A percentile compares a stretch with the other conserved stretches of the same genome.
Conservation (phyloP, 2,113 vertebrate genomes). For the Vanacampus margaritifer region DNA sequence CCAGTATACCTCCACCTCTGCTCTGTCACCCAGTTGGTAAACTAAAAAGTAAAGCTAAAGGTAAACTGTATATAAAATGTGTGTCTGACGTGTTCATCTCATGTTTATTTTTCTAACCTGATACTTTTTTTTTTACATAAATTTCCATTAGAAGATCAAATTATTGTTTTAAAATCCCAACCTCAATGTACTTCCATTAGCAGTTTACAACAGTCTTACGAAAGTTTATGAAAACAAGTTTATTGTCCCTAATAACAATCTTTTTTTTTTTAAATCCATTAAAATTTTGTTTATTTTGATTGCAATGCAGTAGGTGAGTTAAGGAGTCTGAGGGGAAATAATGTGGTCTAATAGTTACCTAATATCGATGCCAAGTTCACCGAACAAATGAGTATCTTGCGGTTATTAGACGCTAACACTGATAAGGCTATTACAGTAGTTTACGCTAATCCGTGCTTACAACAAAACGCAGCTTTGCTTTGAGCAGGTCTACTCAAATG, state of each 20-base stretch:
- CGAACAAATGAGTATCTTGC: too few species aligned
- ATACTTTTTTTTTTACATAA: neutral
- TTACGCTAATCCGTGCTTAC: neutral
- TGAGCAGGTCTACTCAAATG: too few species aligned
- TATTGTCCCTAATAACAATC: neutral
- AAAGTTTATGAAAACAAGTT: neutral
- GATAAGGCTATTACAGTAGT: too few species aligned
- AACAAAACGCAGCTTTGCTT: too few species aligned
- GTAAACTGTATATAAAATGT: conserved; percentile 22
- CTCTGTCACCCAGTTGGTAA: conserved; percentile 16
- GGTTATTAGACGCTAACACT: too few species aligned
- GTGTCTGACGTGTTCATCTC: neutral
- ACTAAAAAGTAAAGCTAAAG: conserved; percentile 14
- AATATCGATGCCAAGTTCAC: too few species aligned
- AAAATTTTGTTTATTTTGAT: neutral
- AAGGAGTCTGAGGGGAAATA: neutral
- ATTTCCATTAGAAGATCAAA: neutral
- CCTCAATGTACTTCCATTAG: neutral
- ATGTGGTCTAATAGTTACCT: neutral
- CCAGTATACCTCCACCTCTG: conserved; percentile 19
- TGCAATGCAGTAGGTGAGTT: neutral
- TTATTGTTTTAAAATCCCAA: neutral
- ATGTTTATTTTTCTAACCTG: too few species aligned
- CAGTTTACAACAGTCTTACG: neutral
- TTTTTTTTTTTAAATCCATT: neutral